These are phyloP conservation scores for Pseudolycoriella hygida DNA, from an alignment of 2,888 invertebrate genomes.

Conservation along the genomic window DNA sequence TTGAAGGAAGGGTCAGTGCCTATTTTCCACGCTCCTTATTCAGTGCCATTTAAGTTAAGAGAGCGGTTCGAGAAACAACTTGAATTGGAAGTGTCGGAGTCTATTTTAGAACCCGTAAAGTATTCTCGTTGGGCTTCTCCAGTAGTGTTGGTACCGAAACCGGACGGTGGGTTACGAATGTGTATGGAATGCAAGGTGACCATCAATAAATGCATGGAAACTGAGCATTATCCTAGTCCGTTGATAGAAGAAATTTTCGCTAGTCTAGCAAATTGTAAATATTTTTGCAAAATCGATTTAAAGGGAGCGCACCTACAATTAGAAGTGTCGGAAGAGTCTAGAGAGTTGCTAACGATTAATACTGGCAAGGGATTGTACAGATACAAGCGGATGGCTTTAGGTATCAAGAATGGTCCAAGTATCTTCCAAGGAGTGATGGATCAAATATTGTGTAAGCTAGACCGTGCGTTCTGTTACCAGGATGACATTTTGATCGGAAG, in stretches of 20 bases:
- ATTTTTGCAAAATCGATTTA: no score
- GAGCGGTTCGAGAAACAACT: no score
- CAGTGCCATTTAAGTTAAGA: no score
- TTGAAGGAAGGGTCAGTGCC: no score
- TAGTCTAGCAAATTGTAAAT: not conserved
- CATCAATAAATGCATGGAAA: slow-evolving; percentile 1
- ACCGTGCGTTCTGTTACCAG: slow-evolving; percentile 7
- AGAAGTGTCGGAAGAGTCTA: slow-evolving; percentile 5
- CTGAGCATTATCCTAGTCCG: slow-evolving; percentile 8
- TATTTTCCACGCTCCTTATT: no score
- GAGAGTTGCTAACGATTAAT: slow-evolving; percentile 7
- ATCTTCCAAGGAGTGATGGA: slow-evolving; percentile 11
- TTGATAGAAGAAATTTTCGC: slow-evolving; percentile 8
- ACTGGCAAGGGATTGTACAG: slow-evolving; percentile 10
- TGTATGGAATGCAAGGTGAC: no score
- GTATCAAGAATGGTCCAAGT: slow-evolving; percentile 9
- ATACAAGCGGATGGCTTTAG: slow-evolving; percentile 9
- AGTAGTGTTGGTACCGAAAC: no score
- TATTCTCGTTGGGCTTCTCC: no score
- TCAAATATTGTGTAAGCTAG: slow-evolving; percentile 8
- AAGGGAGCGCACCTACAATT: not conserved
- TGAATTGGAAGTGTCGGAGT: no score
- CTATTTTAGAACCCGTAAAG: no score
- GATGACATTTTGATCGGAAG: slow-evolving; percentile 11
- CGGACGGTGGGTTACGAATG: no score